phyloP scores from a whole-genome alignment of 2,888 invertebrate genomes.

The Oscheius onirici region DNA sequence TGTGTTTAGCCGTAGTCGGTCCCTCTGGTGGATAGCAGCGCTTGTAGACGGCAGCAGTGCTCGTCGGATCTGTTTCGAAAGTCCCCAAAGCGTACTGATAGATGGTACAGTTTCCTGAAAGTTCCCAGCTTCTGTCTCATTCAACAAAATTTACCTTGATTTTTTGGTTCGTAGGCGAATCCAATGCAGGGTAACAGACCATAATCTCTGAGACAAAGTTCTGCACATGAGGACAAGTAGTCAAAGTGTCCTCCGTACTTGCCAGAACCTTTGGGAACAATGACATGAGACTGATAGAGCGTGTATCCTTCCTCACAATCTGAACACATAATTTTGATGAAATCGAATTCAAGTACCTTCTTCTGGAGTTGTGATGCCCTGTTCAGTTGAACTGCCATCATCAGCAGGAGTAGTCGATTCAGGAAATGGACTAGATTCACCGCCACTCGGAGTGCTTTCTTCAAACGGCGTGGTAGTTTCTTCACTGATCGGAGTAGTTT shows the following conservation, averaged over 20 bases:
- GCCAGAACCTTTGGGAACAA: conserved; percentile 18
- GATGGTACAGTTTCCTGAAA: conserved; percentile 33
- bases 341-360: background rate
- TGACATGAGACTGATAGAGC: background rate
- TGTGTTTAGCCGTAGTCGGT: background rate
- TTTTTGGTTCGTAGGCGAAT: conserved; percentile 28
- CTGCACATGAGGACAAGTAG: conserved; percentile 23
- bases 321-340: background rate
- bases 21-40: conserved; percentile 2
- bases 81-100: conserved; percentile 32
- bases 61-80: background rate
- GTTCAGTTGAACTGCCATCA: background rate
- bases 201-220: conserved; percentile 24
- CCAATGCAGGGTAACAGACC: conserved; percentile 31
- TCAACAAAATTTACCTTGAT: conserved; percentile 7
- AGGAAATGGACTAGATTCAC: background rate
- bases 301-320: background rate
- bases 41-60: conserved; percentile 8
- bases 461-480: background rate
- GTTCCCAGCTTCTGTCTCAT: background rate
- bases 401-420: background rate
- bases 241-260: conserved; percentile 35
- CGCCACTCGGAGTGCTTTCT: background rate
- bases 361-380: background rate
- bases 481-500: background rate